Conservation (phyloP, 2,113 vertebrate species). For the Cynocephalus volans region DNA sequence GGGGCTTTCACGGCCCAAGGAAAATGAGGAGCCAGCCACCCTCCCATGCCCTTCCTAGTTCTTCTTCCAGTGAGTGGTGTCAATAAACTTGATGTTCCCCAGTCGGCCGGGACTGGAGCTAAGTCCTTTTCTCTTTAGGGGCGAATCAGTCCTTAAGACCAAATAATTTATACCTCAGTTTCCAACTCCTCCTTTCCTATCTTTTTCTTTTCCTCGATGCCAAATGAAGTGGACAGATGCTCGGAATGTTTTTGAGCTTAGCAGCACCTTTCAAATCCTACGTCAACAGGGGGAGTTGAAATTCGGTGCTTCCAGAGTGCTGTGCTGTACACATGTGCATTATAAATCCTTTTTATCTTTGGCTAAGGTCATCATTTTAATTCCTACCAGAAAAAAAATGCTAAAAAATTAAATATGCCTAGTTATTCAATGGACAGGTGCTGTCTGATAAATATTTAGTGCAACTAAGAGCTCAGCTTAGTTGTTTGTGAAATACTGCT, state of each 20-base stretch:
- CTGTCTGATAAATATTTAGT: slow-evolving; percentile 84
- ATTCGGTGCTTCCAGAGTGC: neutral
- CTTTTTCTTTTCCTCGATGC: slow-evolving; percentile 25
- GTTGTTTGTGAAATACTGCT: slow-evolving; percentile 74
- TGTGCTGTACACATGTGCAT: rapidly evolving
- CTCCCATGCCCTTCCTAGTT: neutral
- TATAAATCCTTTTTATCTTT: slow-evolving; percentile 77
- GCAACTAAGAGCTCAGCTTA: slow-evolving; percentile 55
- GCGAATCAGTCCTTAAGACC: slow-evolving; percentile 68
- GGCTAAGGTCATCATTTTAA: slow-evolving; percentile 74
- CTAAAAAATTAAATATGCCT: slow-evolving; percentile 76
- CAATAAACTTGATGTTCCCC: slow-evolving; percentile 67
- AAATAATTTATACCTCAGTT: slow-evolving; percentile 72
- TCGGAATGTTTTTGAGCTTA: slow-evolving; percentile 55
- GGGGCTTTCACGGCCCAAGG: slow-evolving; percentile 26
- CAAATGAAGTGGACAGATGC: slow-evolving; percentile 68
- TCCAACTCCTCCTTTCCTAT: neutral
- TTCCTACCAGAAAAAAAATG: slow-evolving; percentile 81
- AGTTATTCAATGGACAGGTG: slow-evolving; percentile 76
- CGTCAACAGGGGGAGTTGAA: slow-evolving; percentile 55
- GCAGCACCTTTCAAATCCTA: slow-evolving; percentile 21
- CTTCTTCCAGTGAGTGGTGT: slow-evolving; percentile 57
- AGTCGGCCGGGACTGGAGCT: slow-evolving; percentile 73
- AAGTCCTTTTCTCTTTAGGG: slow-evolving; percentile 71
- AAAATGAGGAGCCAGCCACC: slow-evolving; percentile 74